phyloP scores from a whole-genome alignment of 2,113 vertebrate genomes.

The Helogale parvula region DNA sequence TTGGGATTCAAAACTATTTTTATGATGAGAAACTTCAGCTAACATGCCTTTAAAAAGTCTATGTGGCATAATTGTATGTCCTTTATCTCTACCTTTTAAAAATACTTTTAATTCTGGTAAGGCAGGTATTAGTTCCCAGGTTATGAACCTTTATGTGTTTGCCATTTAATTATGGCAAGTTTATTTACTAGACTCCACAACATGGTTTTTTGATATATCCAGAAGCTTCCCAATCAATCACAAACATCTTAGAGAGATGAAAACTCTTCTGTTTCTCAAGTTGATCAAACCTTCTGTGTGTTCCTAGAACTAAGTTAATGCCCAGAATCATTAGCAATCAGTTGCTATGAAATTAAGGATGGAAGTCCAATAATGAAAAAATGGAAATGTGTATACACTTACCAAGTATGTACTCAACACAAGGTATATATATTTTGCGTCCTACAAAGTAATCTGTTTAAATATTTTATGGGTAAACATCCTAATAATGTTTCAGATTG shows the following conservation, averaged over 20 bases:
- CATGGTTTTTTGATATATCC: conserved; percentile 55
- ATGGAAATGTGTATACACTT: background rate
- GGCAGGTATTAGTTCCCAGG: conserved; percentile 32
- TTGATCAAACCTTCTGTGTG: background rate
- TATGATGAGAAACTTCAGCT: background rate
- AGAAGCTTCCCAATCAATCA: background rate
- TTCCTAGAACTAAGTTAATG: conserved; percentile 1
- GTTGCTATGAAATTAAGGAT: conserved; percentile 19
- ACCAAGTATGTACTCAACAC: background rate
- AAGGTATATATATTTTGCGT: background rate
- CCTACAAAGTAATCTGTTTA: background rate
- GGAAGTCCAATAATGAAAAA: conserved; percentile 39
- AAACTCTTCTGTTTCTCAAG: background rate
- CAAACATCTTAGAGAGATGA: background rate
- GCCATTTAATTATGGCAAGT: background rate
- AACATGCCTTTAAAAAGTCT: background rate
- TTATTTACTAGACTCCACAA: conserved; percentile 35
- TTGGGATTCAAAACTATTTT: background rate
- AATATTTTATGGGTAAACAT: background rate
- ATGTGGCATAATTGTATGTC: background rate
- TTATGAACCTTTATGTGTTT: background rate
- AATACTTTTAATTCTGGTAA: conserved; percentile 43
- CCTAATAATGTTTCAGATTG: background rate
- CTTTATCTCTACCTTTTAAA: conserved; percentile 22
- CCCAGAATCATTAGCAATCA: conserved; percentile 44